Evolutionary conservation across 2,113 vertebrate species (phyloP).

Genomic region (Mirza zaza): DNA sequence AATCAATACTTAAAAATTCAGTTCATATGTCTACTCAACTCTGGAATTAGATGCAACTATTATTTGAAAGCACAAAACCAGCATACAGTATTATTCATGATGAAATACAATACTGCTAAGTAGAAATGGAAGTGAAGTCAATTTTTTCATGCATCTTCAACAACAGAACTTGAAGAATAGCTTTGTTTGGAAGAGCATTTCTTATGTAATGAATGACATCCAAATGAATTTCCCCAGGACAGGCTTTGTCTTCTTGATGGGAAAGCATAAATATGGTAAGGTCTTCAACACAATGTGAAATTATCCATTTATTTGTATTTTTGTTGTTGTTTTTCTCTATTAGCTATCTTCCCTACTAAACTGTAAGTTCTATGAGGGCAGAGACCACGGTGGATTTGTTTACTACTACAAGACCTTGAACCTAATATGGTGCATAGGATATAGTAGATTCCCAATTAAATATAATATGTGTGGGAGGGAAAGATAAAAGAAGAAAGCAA

Average conservation of each 20-base stretch:
- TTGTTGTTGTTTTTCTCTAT: not conserved
- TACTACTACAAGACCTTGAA: not conserved
- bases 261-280: not conserved
- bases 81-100: not conserved
- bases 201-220: not conserved
- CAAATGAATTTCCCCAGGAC: not conserved
- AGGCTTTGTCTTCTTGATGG: not conserved
- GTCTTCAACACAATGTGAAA: not conserved
- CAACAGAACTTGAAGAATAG: not conserved
- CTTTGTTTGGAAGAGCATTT: not conserved
- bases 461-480: not conserved
- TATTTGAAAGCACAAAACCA: constrained; percentile 14
- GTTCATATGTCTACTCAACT: not conserved
- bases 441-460: not conserved
- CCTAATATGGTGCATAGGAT: not conserved
- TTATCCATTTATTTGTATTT: not conserved
- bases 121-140: not conserved
- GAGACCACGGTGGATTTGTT: not conserved
- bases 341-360: not conserved
- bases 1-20: not conserved
- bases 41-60: not conserved
- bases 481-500: not conserved
- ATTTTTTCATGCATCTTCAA: not conserved
- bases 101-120: not conserved
- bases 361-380: not conserved